Base-by-base conservation (phyloP, 2,113 vertebrate genomes). In the Urocolius indicus region DNA sequence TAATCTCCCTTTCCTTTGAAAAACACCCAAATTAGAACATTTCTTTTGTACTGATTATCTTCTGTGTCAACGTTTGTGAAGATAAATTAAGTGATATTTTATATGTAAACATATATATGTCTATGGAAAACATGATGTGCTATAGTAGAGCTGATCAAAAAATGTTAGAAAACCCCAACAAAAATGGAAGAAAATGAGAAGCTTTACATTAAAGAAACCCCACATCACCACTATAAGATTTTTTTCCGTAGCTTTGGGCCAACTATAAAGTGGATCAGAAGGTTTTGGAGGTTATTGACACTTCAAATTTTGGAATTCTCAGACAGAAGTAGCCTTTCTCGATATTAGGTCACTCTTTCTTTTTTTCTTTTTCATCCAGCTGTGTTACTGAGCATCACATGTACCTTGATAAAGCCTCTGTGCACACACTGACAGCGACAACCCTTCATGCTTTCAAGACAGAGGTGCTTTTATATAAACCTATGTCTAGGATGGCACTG, bases 381-480 rank as follows among this genome's bases (percentile, higher is more conserved):
- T 91, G 74, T 22, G 41, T 84, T 81, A 11, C 58, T 72, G n/a
- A 89, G 30, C n/a, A 45, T 62, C 54, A 54, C 48, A 15, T 16
- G 22, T 76, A 63, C 79, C 84, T 81, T 75, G 69, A 52, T 77
- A 76, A 81, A 73, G 52, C 58, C 43, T 57, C 52, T 62, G 74
- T 48, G 57, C 43, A 5, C 74, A 62, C 65, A 30, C 45, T 52
- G 84, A 55, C 38, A 65, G 73, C 71, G 83, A 43, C 57, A 81
- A 36, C 52, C 79, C 69, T 81, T 84, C 68, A 72, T 67, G 63
- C 65, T 91, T 88, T 67, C 74, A 75, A 68, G 79, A 26, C 62
- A 66, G 63, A 80, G 74, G 29, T 71, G 52, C 84, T 95, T 93
- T 84, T 75, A 72, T 76, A 68, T 19, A 91, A 88, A 72, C 43